Evolutionary conservation across 2,888 invertebrate genomes (phyloP).

Genomic region (Ectemnius cavifrons): DNA sequence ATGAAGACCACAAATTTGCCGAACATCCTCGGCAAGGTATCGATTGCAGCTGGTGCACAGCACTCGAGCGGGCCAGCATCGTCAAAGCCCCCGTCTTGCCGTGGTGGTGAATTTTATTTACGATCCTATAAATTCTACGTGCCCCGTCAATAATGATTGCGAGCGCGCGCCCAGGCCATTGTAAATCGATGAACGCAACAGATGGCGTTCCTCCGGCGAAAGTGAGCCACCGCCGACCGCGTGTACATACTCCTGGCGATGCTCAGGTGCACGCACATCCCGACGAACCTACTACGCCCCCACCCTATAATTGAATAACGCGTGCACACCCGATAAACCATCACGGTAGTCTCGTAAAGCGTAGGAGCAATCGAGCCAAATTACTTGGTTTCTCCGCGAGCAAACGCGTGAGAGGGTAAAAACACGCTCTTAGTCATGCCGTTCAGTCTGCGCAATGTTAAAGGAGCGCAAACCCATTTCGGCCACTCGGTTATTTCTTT

Average conservation of each 20-base stretch:
- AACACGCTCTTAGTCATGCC: constrained; percentile 13
- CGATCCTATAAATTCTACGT: constrained; percentile 45
- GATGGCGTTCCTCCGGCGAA: constrained; percentile 45
- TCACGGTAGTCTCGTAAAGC: constrained; percentile 32
- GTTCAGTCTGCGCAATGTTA: neutral
- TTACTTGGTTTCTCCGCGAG: constrained; percentile 22
- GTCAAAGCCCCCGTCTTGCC: constrained; percentile 36
- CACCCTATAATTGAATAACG: constrained; percentile 46
- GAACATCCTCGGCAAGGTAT: constrained; percentile 37
- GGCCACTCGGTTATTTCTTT: no score
- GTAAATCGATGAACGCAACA: constrained; percentile 54
- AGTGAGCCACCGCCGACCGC: constrained; percentile 22
- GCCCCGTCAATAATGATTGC: constrained; percentile 50
- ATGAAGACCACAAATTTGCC: constrained; percentile 34
- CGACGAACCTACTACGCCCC: constrained; percentile 5
- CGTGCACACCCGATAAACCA: constrained; percentile 40
- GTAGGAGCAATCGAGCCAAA: constrained; percentile 33
- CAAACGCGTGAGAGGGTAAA: constrained; percentile 9
- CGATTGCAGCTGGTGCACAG: constrained; percentile 28
- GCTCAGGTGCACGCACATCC: constrained; percentile 1
- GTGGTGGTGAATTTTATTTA: constrained; percentile 53
- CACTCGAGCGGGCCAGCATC: constrained; percentile 4
- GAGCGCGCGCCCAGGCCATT: constrained; percentile 20
- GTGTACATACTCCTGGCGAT: neutral
- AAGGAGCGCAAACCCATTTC: no score